These are phyloP conservation scores for Cephus pulcher DNA, from an alignment of 2,888 invertebrate species.

Conservation along the genomic window DNA sequence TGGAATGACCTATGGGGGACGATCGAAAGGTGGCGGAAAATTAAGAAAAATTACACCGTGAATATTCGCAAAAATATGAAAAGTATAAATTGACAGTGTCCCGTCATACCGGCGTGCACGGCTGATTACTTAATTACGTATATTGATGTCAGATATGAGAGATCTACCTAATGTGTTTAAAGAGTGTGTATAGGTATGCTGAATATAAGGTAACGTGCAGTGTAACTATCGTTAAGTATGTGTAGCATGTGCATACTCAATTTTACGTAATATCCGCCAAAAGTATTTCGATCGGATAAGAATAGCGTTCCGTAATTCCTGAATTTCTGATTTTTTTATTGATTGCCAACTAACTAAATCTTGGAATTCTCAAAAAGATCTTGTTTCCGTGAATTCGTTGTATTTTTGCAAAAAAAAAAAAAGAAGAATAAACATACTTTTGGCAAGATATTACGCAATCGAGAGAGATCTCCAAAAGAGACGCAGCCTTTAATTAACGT, in stretches of 20 bases:
- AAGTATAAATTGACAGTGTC: background rate
- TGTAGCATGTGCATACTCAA: background rate
- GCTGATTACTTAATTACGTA: slow-evolving; percentile 20
- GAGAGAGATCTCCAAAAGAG: background rate
- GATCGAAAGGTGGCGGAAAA: background rate
- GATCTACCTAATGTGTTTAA: slow-evolving; percentile 55
- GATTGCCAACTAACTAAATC: no score
- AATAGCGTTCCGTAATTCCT: background rate
- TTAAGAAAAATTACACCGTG: background rate
- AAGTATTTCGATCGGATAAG: background rate
- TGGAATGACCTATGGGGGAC: background rate
- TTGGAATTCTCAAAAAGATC: background rate
- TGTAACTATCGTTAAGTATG: slow-evolving; percentile 28
- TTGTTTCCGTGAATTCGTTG: background rate
- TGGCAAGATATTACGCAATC: background rate
- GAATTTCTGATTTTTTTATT: no score
- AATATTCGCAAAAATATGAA: no score
- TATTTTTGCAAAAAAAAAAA: background rate
- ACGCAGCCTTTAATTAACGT: slow-evolving; percentile 4
- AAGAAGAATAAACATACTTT: background rate
- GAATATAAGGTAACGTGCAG: slow-evolving; percentile 18
- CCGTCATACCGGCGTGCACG: background rate
- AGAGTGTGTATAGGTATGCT: slow-evolving; percentile 18
- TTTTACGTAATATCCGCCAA: background rate
- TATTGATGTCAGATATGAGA: slow-evolving; percentile 42